These are phyloP conservation scores for Caiman crocodilus DNA, from an alignment of 2,797 vertebrate genomes.

Conservation along the genomic window DNA sequence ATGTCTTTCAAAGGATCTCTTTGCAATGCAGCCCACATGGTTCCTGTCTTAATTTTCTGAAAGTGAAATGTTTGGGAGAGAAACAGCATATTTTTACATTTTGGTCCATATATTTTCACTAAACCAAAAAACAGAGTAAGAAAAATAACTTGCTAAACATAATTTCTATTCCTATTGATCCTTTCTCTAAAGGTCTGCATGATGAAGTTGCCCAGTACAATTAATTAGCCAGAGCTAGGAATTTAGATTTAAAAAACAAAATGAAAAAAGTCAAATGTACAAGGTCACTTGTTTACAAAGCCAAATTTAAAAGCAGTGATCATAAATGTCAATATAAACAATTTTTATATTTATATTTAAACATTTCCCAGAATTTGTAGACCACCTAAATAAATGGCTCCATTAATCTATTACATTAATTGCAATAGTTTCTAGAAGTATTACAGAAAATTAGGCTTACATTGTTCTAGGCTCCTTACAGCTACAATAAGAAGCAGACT, in stretches of 20 bases:
- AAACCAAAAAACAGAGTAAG: neutral
- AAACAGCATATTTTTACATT: neutral
- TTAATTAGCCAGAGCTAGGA: neutral
- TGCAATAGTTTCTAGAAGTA: neutral
- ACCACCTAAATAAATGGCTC: neutral
- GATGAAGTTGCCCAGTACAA: neutral
- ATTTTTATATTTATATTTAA: neutral
- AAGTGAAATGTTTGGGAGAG: neutral
- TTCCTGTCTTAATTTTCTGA: neutral
- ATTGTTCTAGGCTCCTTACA: neutral
- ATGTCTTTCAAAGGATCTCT: neutral
- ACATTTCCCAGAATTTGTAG: neutral
- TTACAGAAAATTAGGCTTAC: neutral
- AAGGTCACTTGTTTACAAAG: neutral
- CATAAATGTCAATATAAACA: neutral
- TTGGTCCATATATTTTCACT: neutral
- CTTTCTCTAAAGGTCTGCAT: neutral
- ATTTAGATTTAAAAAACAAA: neutral
- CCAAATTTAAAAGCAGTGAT: neutral
- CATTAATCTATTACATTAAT: neutral
- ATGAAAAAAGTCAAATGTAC: neutral
- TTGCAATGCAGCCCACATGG: neutral
- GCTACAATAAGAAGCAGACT: too few species aligned
- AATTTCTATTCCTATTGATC: accelerated
- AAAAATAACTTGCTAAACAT: neutral